Percentiles rank a stretch among this genome's conserved stretches.
Evolutionary conservation across 2,797 vertebrate genomes (phyloP).

Genomic region (Miopithecus talapoin): DNA sequence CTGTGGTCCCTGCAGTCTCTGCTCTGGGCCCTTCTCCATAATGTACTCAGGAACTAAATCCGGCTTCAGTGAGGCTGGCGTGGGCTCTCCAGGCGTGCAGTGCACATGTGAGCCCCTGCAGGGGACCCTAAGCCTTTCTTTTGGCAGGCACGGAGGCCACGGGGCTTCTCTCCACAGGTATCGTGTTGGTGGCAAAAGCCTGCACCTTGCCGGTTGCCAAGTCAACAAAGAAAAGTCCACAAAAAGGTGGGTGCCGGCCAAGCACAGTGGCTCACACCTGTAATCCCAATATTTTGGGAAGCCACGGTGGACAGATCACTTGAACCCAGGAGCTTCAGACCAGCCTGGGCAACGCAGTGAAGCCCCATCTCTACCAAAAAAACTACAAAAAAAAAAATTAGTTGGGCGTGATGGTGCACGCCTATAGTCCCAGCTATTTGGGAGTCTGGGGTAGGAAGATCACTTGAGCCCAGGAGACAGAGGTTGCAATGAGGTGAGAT

Average conservation of each 20-base stretch:
- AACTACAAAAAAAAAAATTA: not conserved
- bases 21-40: not conserved
- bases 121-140: not conserved
- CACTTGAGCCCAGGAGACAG: not conserved
- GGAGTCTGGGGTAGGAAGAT: not conserved
- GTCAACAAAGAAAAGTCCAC: not conserved
- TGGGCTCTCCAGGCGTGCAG: not conserved
- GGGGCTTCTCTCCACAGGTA: not conserved
- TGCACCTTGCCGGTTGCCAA: not conserved
- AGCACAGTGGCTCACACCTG: not conserved
- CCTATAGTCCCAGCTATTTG: not conserved
- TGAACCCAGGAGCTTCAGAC: not conserved
- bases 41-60: not conserved
- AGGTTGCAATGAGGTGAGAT: not conserved
- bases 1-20: not conserved
- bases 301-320: not conserved
- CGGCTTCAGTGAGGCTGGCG: not conserved
- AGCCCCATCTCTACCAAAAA: not conserved
- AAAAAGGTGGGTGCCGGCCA: not conserved
- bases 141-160: not conserved
- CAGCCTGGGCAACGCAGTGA: not conserved
- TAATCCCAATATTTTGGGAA: not conserved
- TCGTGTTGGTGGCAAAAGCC: rapidly evolving
- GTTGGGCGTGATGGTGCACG: too few relatives aligned
- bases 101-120: rapidly evolving